phyloP scores from a whole-genome alignment of 2,888 invertebrate species.

The Elaeidobius kamerunicus region DNA sequence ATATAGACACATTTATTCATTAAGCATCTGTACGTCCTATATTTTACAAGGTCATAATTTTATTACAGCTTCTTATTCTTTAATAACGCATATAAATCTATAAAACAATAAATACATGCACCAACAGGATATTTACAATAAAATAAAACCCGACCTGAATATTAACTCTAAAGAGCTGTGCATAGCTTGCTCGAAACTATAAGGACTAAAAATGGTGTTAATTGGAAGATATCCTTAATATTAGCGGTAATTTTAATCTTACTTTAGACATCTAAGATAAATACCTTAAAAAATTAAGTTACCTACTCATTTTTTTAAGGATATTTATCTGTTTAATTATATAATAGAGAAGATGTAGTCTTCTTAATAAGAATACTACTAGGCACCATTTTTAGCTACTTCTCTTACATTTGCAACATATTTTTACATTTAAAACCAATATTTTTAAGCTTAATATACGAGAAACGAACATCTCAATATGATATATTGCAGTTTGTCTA shows the following conservation, averaged over 20 bases:
- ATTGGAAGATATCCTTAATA: slow-evolving; percentile 2
- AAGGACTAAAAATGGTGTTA: neutral
- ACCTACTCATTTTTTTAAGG: no score
- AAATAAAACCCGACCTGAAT: no score
- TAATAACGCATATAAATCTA: slow-evolving; percentile 3
- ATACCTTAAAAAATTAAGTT: no score
- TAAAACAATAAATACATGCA: slow-evolving; percentile 2
- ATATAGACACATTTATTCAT: no score
- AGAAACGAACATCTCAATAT: no score
- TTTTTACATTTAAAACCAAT: no score
- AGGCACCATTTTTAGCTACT: slow-evolving; percentile 31
- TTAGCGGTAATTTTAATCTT: no score
- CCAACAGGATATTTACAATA: slow-evolving; percentile 1
- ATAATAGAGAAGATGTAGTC: slow-evolving; percentile 15
- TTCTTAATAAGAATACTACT: slow-evolving; percentile 17
- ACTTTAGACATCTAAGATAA: no score
- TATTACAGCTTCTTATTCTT: slow-evolving; percentile 9
- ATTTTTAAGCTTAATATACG: no score
- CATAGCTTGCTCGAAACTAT: neutral
- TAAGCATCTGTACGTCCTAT: slow-evolving; percentile 9
- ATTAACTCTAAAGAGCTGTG: no score
- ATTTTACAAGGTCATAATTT: slow-evolving; percentile 6
- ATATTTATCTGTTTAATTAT: no score
- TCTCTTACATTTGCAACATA: slow-evolving; percentile 8
- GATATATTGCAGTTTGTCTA: neutral